Percentiles rank a stretch among this genome's conserved stretches.
Evolutionary conservation across 1,140 invertebrate genomes (phyloP).

Genomic region (Musca domestica): DNA sequence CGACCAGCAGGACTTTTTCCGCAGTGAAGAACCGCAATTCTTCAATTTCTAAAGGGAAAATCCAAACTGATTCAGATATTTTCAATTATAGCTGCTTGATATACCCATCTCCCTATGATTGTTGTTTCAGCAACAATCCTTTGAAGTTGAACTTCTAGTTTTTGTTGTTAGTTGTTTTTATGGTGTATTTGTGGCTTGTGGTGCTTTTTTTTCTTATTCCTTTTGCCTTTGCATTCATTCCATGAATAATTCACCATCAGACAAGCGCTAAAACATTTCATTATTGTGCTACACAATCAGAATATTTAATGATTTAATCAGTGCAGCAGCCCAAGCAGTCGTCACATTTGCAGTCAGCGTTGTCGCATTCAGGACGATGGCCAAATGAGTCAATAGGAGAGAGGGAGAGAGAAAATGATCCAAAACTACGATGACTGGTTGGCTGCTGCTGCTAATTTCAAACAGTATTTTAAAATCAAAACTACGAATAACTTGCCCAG

Average conservation of each 20-base stretch:
- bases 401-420: not conserved
- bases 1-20: too few relatives aligned
- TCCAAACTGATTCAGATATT: too few relatives aligned
- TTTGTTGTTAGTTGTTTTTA: not conserved
- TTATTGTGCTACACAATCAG: constrained; percentile 54
- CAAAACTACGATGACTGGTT: not conserved
- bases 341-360: constrained; percentile 15
- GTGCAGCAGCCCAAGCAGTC: constrained; percentile 19
- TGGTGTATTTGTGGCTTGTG: not conserved
- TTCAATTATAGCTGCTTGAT: too few relatives aligned
- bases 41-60: too few relatives aligned
- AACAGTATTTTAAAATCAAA: too few relatives aligned
- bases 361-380: not conserved
- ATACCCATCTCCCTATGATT: too few relatives aligned
- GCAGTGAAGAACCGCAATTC: too few relatives aligned
- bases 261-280: constrained; percentile 49
- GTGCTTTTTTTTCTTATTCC: not conserved
- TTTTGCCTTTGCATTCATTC: constrained; percentile 23
- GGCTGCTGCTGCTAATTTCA: too few relatives aligned
- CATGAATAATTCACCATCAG: constrained; percentile 29
- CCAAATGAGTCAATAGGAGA: not conserved
- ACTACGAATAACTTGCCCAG: too few relatives aligned
- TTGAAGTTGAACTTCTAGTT: constrained; percentile 2
- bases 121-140: too few relatives aligned
- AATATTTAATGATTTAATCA: constrained; percentile 55